Evolutionary conservation across 2,797 vertebrate genomes (phyloP).

Genomic region (Lates japonicus): DNA sequence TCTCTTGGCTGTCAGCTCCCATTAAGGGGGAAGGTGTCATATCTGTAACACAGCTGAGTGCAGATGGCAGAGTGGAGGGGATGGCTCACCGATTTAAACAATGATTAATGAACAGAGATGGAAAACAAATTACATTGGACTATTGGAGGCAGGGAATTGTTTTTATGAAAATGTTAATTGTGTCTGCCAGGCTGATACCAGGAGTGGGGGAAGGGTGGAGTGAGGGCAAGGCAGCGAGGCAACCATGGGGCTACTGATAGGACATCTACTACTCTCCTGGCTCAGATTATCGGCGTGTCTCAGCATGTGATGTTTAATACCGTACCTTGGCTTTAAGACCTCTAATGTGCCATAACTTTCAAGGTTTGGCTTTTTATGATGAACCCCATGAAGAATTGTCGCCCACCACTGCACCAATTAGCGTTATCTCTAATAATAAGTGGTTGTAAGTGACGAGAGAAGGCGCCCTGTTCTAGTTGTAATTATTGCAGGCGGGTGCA

Average conservation of each 20-base stretch:
- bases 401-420: slow-evolving; percentile 84
- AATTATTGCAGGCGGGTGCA: slow-evolving; percentile 87
- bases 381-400: slow-evolving; percentile 81
- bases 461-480: slow-evolving; percentile 85
- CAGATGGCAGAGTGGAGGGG: slow-evolving; percentile 99
- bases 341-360: slow-evolving; percentile 82
- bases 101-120: slow-evolving; percentile 99
- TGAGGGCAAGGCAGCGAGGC: slow-evolving; percentile 74
- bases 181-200: slow-evolving; percentile 93
- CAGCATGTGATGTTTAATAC: slow-evolving; percentile 78
- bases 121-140: slow-evolving; percentile 99
- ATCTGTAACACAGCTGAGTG: slow-evolving; percentile 99
- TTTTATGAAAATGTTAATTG: slow-evolving; percentile 99
- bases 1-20: slow-evolving; percentile 99
- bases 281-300: slow-evolving; percentile 77
- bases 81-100: slow-evolving; percentile 99
- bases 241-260: slow-evolving; percentile 78
- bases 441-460: slow-evolving; percentile 86
- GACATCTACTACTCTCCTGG: slow-evolving; percentile 79
- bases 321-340: slow-evolving; percentile 78
- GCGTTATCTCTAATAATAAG: slow-evolving; percentile 87
- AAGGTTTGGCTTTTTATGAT: slow-evolving; percentile 82
- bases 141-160: slow-evolving; percentile 99
- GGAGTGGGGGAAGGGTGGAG: slow-evolving; percentile 79
- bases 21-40: slow-evolving; percentile 99